A percentile compares a stretch with the other conserved stretches of the same genome.
phyloP scores from a whole-genome alignment of 2,113 vertebrate genomes.

The Bujurquina vittata region DNA sequence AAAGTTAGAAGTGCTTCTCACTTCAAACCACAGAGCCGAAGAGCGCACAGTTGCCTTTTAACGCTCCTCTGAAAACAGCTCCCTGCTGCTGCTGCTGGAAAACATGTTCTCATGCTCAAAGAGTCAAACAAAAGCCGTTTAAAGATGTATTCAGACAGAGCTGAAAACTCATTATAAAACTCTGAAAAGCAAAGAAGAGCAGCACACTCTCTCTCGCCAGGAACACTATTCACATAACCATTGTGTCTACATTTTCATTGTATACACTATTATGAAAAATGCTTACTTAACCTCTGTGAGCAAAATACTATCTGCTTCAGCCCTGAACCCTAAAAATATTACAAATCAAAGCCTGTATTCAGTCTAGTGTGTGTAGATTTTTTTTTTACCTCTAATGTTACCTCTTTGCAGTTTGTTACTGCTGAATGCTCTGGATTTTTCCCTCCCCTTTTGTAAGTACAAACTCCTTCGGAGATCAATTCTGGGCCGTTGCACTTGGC shows the following conservation, averaged over 20 bases:
- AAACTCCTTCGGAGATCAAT: constrained; percentile 2
- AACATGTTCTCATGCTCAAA: neutral
- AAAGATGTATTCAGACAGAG: neutral
- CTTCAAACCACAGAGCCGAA: neutral
- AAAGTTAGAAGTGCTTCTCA: neutral
- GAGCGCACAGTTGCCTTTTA: neutral
- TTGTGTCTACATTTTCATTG: fast-evolving
- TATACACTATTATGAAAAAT: neutral
- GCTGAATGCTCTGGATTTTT: neutral
- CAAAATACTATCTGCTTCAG: neutral
- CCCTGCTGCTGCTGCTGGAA: neutral
- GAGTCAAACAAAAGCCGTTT: neutral
- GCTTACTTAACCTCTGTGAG: neutral
- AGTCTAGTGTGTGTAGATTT: neutral
- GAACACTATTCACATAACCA: neutral
- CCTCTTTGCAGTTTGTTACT: neutral
- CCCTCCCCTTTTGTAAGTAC: neutral
- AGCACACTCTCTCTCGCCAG: neutral
- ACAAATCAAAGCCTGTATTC: neutral
- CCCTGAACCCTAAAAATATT: neutral
- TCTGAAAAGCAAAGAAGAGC: neutral
- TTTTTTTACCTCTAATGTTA: neutral
- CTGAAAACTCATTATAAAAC: neutral
- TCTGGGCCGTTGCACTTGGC: neutral
- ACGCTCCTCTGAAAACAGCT: neutral